Evolutionary conservation across 2,797 vertebrate species (phyloP), one percentile per base, ranked within the genome.

Genomic region (Galaxias olidus): DNA sequence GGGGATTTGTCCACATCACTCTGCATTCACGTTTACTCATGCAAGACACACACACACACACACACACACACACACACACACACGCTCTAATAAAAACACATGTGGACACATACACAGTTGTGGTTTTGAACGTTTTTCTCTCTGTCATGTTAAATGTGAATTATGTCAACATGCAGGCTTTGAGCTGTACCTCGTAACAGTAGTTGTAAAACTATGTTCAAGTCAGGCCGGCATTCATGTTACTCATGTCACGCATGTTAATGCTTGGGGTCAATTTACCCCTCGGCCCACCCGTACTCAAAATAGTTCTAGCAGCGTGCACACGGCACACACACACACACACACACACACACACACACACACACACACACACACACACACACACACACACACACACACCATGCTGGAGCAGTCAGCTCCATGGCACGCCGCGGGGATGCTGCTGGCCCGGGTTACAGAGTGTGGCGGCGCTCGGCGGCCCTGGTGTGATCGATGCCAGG

Each of bases 401-500:
- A 8, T 4, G 14, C 48, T n/a, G 11, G 9, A n/a, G 9, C 48
- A 15, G 14, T 50, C 47, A 9, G 10, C 50, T 51, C 50, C 4
- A 1, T 4, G 19, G 11, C 48, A 61, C 43, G 40, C 61, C 11
- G 59, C 53, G 18, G 66, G 59, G 65, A 66, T 47, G 30, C 65
- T 7, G 61, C 50, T 71, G 53, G 59, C 42, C 5, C 48, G 59
- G 65, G 63, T 79, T 72, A 83, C 69, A 20, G 59, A 80, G 67
- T 76, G 63, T 71, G 48, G 4, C 49, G 52, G 66, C 48, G 65
- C 67, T 62, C 67, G 63, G 68, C 47, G 57, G 55, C 58, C 66
- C 9, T 47, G n/a, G 57, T 72, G 73, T 77, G 76, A 79, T 76
- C 62, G 64, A 84, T 81, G 71, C 68, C 68, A 74, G 61, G 59